These are phyloP conservation scores for Lasioglossum malachurum DNA, from an alignment of 2,888 invertebrate genomes.

Conservation along the genomic window DNA sequence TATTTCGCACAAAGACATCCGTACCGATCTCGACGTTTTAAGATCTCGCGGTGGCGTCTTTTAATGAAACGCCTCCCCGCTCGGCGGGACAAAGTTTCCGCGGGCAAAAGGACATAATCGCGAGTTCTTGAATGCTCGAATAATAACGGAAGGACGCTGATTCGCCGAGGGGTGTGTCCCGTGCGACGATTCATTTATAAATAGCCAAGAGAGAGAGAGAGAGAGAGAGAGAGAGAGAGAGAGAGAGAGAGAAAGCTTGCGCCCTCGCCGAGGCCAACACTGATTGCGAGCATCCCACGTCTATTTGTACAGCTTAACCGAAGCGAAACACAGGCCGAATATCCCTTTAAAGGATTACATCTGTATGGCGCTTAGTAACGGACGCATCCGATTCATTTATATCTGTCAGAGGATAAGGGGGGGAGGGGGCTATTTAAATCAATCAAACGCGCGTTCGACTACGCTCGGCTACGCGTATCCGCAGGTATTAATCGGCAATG, in stretches of 20 bases:
- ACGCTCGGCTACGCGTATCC: slow-evolving; percentile 74
- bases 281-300: slow-evolving; percentile 83
- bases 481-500: slow-evolving; percentile 78
- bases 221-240: not conserved
- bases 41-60: slow-evolving; percentile 10
- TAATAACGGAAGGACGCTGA: slow-evolving; percentile 71
- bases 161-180: slow-evolving; percentile 74
- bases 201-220: slow-evolving; percentile 67
- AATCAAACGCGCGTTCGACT: slow-evolving; percentile 78
- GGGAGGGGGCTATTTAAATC: slow-evolving; percentile 78
- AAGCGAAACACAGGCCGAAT: slow-evolving; percentile 81
- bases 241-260: not conserved
- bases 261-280: slow-evolving; percentile 69
- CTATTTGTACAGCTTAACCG: slow-evolving; percentile 84
- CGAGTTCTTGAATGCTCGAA: slow-evolving; percentile 57
- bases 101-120: slow-evolving; percentile 44
- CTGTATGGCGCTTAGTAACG: slow-evolving; percentile 75
- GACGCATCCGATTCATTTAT: slow-evolving; percentile 83
- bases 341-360: slow-evolving; percentile 84
- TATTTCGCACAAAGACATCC: not conserved
- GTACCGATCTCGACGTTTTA: not conserved
- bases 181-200: slow-evolving; percentile 77
- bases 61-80: slow-evolving; percentile 7
- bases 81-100: not conserved
- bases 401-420: slow-evolving; percentile 80